A percentile compares a stretch with the other conserved stretches of the same genome.
These are phyloP conservation scores for Metopolophium dirhodum DNA, from an alignment of 1,140 invertebrate genomes.

Conservation along the genomic window DNA sequence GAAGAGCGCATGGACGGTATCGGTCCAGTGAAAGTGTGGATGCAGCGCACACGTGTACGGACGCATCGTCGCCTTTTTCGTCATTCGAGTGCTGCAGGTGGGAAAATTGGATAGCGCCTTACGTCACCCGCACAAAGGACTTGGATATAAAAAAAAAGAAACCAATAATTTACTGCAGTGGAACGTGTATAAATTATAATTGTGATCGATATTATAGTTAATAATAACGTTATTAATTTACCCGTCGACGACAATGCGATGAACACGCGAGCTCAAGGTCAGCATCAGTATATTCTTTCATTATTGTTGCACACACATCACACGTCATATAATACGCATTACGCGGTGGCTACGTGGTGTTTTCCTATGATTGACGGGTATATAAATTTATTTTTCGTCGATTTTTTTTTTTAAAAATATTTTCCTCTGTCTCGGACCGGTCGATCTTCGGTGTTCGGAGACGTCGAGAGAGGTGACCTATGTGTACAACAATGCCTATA, in stretches of 20 bases:
- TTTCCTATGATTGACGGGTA: slow-evolving; percentile 22
- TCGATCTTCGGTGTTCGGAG: background rate
- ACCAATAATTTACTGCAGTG: background rate
- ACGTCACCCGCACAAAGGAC: background rate
- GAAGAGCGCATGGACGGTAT: background rate
- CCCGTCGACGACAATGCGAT: background rate
- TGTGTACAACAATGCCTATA: background rate
- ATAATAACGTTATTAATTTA: slow-evolving; percentile 22
- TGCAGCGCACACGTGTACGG: background rate
- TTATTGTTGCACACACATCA: background rate
- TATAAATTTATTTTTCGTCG: background rate
- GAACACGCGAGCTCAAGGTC: slow-evolving; percentile 1
- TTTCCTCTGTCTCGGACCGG: background rate
- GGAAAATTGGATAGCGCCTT: background rate
- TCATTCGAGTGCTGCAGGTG: background rate
- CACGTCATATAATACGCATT: background rate
- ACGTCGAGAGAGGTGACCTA: background rate
- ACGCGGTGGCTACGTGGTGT: background rate
- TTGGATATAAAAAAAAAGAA: background rate
- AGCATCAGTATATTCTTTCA: background rate
- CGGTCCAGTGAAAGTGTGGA: slow-evolving; percentile 9
- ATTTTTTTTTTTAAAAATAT: background rate
- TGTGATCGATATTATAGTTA: background rate
- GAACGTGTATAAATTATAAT: background rate
- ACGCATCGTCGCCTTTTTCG: background rate